Evolutionary conservation across 2,797 vertebrate species (phyloP), one percentile per base, ranked within the genome.

Genomic region (Macrochelys suwanniensis): DNA sequence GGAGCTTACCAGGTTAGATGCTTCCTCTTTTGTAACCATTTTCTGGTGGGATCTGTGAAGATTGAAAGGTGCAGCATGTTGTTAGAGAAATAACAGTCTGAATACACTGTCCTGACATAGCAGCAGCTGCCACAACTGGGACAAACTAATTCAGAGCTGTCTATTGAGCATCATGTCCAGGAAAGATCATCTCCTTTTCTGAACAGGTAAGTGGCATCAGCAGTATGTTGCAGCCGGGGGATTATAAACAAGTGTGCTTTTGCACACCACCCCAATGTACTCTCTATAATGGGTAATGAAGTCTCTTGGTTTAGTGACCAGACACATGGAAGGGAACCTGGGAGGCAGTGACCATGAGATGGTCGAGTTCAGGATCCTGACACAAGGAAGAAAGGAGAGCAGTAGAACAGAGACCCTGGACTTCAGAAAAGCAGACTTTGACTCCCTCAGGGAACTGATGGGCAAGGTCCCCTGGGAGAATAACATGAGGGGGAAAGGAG

Each of bases 1-100:
- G 77, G 4, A 87, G 51, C 95, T 98, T 98, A 99, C 99, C 98
- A 97, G 97, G 96, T 37, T 86, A 80, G 97, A 94, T 45, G 96
- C 95, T 68, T 99, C 98, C 51, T 98, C 98, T 95, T 85, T 99
- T 94, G 98, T 97, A 85, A 92, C 1, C 31, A 77, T 77, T 85
- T 97, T 98, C 96, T 97, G 98, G 85, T 98, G 92, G 54, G 98
- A 96, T 59, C 98, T 99, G 95, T 88, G 96, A 87, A 95, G 95
- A 97, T 26, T 2, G 10, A 84, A 90, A 83, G 0, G 16, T 31
- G 45, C 33, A 90, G 65, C 49, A 54, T 54, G 3, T 74, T 47
- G 87, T 23, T 6, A 59, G 31, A 2, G 0, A 6, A 0, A 6
- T n/a, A 57, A 17, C 45, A 28, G 74, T 49, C 42, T 31, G 42